Conservation (phyloP, 2,797 vertebrate species). For the Thripadectes ignobilis region DNA sequence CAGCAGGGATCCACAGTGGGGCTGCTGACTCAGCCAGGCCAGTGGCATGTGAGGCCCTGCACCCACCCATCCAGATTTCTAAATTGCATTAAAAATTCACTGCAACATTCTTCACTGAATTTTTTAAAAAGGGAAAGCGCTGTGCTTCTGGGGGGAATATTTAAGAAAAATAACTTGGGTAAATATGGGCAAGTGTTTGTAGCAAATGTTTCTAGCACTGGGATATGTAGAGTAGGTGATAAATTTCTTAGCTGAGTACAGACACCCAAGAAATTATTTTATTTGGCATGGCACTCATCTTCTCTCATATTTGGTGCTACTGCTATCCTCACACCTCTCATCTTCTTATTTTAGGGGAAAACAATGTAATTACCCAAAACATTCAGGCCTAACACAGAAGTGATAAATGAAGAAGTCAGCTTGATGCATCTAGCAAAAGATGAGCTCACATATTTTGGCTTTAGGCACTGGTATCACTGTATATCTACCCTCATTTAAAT, state of each 20-base stretch:
- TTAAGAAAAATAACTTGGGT: not conserved
- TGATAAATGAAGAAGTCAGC: not conserved
- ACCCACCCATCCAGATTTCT: not conserved
- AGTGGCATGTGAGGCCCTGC: fast-evolving
- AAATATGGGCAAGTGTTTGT: not conserved
- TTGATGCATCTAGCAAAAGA: not conserved
- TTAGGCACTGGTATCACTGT: not conserved
- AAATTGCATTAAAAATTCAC: not conserved
- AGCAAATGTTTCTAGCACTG: not conserved
- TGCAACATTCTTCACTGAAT: not conserved
- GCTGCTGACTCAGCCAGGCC: not conserved
- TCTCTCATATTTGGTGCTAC: not conserved
- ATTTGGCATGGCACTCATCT: not conserved
- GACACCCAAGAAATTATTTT: not conserved
- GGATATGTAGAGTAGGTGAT: not conserved
- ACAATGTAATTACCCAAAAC: not conserved
- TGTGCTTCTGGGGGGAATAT: not conserved
- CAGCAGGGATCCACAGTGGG: not conserved
- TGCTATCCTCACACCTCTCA: not conserved
- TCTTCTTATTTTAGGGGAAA: not conserved
- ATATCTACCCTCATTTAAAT: not conserved
- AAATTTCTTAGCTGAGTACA: not conserved
- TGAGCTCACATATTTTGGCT: not conserved
- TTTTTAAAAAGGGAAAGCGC: not conserved
- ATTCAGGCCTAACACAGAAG: not conserved